Base-by-base conservation (phyloP, 1,140 invertebrate species). In the Aphis craccivora region DNA sequence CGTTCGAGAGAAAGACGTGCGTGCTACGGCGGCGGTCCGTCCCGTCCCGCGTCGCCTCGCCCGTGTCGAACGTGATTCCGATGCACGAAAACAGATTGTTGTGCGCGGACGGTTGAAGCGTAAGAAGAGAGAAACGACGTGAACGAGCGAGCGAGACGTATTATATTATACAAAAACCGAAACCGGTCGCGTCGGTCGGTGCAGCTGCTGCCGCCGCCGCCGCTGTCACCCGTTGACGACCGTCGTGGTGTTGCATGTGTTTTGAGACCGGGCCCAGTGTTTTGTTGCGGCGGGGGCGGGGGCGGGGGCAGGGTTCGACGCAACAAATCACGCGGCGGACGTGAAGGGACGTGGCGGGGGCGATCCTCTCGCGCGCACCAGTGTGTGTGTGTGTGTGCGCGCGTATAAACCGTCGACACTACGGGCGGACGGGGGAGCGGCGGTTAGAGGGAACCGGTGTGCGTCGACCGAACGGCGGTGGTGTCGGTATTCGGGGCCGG, bases 41-140 rank as follows among this genome's bases (percentile, higher is more conserved):
- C 45, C 30, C 30, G 14, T 48, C 43, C 30, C 25, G 37, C 23
- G 30, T 8, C 25, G 43, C 40, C 25, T 48, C 9, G 23, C 89
- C 53, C 37, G 55, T 18, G 55, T 18, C 53, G 89, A 67, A 90
- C 89, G 89, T 90, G 89, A 90, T 90, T 67, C 37, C 40, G 89
- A 90, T 90, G 89, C 89, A 90, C 89, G 89, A 90, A 67, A 90
- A 90, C 89, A 90, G 89, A 90, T 90, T 90, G 89, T n/a, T 67
- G 37, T 43, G 37, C 25, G 35, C n/a, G 51, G 35, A 23, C 22
- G 37, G 88, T 4, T 3, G 87, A 76, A 11, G 25, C n/a, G 48
- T 5, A 37, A 51, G 23, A 43, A 90, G 43, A 84, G 25, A 86
- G 40, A 86, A 25, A 53, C 48, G 48, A 14, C 14, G 30, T 1